Conservation (phyloP, 1,140 invertebrate species). For the Macrotrachela quadricornifera region DNA sequence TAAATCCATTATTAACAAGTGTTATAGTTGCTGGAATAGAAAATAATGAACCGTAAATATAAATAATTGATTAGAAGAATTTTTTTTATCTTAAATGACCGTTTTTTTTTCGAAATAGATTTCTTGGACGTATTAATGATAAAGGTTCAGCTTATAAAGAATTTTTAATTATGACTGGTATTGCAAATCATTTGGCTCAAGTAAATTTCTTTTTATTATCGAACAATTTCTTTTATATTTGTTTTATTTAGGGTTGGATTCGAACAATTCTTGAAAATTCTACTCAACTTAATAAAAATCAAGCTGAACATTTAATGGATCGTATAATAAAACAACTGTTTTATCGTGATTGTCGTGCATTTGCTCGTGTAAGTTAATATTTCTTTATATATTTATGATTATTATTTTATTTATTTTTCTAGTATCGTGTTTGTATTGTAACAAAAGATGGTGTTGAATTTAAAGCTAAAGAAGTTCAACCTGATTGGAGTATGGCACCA, state of each 20-base stretch:
- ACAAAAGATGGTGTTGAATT: too few relatives aligned
- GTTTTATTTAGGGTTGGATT: conserved; percentile 53
- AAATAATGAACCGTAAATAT: conserved; percentile 39
- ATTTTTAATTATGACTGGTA: conserved; percentile 60
- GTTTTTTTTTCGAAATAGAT: conserved; percentile 34
- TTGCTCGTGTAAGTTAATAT: not conserved
- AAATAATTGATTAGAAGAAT: not conserved
- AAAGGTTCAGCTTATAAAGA: conserved; percentile 70
- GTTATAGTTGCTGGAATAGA: conserved; percentile 70
- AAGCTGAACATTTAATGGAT: conserved; percentile 49
- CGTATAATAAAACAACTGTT: conserved; percentile 69
- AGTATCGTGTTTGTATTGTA: too few relatives aligned
- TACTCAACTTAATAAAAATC: conserved; percentile 32
- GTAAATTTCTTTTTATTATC: conserved; percentile 15
- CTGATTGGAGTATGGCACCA: too few relatives aligned
- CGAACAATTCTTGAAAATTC: conserved; percentile 37
- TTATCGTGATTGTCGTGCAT: conserved; percentile 68
- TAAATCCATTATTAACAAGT: conserved; percentile 86
- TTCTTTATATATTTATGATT: too few relatives aligned
- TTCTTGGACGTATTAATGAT: conserved; percentile 71
- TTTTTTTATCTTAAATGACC: not conserved
- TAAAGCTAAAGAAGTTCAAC: too few relatives aligned
- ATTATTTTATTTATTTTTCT: too few relatives aligned
- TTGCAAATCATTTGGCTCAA: conserved; percentile 61
- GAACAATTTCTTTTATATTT: conserved; percentile 12